A percentile compares a stretch with the other conserved stretches of the same genome.
These are phyloP conservation scores for Notothenia coriiceps DNA, from an alignment of 2,113 vertebrate species.

Conservation along the genomic window DNA sequence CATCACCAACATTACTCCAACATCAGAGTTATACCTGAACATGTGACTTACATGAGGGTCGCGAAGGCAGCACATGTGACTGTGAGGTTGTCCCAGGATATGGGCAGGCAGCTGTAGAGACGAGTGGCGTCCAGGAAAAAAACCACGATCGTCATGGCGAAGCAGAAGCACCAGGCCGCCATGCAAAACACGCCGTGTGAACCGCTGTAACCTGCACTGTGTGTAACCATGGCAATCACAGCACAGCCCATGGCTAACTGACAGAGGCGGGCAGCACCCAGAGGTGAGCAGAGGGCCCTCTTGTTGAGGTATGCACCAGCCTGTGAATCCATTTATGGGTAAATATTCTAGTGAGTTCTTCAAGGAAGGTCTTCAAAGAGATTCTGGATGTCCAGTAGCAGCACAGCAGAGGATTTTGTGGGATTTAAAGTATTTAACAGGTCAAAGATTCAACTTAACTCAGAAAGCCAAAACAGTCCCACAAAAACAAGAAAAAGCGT, in stretches of 20 bases:
- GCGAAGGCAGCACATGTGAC: constrained; percentile 92
- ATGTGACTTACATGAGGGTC: constrained; percentile 84
- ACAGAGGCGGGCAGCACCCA: constrained; percentile 88
- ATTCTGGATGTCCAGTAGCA: not conserved
- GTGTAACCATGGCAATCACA: constrained; percentile 91
- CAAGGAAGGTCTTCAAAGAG: not conserved
- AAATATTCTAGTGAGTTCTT: not conserved
- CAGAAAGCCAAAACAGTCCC: not conserved
- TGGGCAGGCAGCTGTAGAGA: constrained; percentile 88
- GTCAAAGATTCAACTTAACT: not conserved
- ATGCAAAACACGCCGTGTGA: constrained; percentile 92
- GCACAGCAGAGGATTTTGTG: not conserved
- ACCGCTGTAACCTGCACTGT: constrained; percentile 87
- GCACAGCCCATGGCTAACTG: constrained; percentile 90
- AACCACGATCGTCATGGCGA: constrained; percentile 84
- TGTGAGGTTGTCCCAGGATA: constrained; percentile 97
- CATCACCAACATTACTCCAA: not conserved
- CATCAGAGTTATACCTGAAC: not conserved
- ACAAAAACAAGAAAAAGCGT: not conserved
- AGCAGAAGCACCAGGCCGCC: constrained; percentile 93
- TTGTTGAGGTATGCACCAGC: constrained; percentile 87
- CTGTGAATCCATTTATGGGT: constrained; percentile 80
- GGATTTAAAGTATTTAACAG: not conserved
- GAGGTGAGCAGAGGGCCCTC: constrained; percentile 85
- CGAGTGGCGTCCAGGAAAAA: constrained; percentile 89